Evolutionary conservation across 2,888 invertebrate species (phyloP), one percentile per base, ranked within the genome.

Genomic region (Sialis fuliginosa): DNA sequence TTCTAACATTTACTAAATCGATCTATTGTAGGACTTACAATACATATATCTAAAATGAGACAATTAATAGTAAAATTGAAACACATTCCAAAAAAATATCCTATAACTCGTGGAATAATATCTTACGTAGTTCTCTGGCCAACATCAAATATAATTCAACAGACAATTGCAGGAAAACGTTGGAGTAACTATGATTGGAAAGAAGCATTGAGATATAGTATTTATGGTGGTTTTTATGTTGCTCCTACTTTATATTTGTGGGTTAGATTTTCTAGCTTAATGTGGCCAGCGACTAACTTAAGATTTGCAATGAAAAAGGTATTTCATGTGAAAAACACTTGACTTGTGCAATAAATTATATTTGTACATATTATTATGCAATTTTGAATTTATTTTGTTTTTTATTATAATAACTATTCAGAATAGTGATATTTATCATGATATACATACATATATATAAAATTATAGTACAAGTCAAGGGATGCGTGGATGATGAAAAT

Each of bases 241-340:
- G 88, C 87, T 1, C 88, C 88, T 9, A 83, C 84, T 5, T 64
- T 88, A 1, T 87, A 84, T 57, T 73, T 74, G 48, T 88, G 88
- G 88, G 67, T 90, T 42, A 79, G 77, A 59, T 63, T 85, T 44
- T 81, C 85, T 10, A 77, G 75, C 54, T 69, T 72, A 46, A 68
- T 87, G 62, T 86, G 85, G 80, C 88, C 88, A 22, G 75, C 76
- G 44, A 75, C 71, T 50, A 74, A 76, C 48, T 58, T 88, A 39
- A 72, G 71, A 59, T 77, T 77, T 50, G 83, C 82, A 8, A 58
- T 87, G 9, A 74, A 76, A 39, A 89, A 89, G 74, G 83, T 81
- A 44, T 12, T 34, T 35, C 35, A 6, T 31, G 6, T 13, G 12
- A 31, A 42, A 1, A 31, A 42, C 30, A 1, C 30, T 31, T 13